Percentiles rank a stretch among this genome's conserved stretches.
These are phyloP conservation scores for Nyctereutes procyonoides DNA, from an alignment of 2,113 vertebrate genomes.

Conservation along the genomic window DNA sequence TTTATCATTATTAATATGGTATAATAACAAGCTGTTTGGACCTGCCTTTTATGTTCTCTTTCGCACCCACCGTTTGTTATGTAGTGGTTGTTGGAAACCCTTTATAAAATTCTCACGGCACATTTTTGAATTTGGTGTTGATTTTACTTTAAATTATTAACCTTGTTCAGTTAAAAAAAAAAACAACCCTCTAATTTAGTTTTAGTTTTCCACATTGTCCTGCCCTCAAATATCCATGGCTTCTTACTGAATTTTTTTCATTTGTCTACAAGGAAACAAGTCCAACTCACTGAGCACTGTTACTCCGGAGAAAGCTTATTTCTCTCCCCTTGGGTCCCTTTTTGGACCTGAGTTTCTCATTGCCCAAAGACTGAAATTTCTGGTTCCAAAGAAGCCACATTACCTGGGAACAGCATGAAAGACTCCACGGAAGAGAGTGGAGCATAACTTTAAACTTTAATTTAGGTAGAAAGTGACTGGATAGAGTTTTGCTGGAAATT, in stretches of 20 bases:
- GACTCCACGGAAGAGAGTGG: neutral
- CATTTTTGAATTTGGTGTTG: constrained; percentile 38
- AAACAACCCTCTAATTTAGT: neutral
- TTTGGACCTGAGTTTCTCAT: neutral
- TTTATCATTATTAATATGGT: neutral
- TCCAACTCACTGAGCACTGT: neutral
- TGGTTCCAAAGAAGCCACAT: neutral
- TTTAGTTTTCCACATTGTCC: neutral
- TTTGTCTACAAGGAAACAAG: neutral
- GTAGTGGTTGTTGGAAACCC: neutral
- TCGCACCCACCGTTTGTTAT: neutral
- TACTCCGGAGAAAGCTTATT: neutral
- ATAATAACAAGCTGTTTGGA: neutral
- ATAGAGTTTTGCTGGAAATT: neutral
- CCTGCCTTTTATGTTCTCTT: neutral
- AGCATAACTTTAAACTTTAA: no score
- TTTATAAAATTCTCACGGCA: neutral
- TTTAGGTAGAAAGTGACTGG: neutral
- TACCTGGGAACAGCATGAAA: neutral
- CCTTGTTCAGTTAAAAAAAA: neutral
- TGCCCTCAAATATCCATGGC: neutral
- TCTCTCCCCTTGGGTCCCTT: neutral
- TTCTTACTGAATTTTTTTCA: neutral
- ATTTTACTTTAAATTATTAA: constrained; percentile 19
- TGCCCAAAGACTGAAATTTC: neutral